Evolutionary conservation across 2,113 vertebrate species (phyloP), one percentile per base, ranked within the genome.

Genomic region (Microcebus ravelobensis): DNA sequence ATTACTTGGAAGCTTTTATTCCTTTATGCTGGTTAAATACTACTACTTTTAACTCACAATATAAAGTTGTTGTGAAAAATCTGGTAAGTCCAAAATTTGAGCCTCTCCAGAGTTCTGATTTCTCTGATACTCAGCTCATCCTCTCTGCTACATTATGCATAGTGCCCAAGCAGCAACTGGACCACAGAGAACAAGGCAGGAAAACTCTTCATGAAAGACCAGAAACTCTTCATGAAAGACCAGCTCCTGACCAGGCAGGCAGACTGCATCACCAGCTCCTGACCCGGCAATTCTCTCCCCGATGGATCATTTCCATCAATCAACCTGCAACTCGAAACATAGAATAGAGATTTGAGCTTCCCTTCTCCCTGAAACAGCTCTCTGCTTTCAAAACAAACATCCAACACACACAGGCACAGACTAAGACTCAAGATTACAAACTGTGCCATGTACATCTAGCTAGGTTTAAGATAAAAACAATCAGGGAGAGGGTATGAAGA

Each of bases 21-120:
- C 65, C 34, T 90, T 74, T 81, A 67, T 52, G 12, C 39, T 81
- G 9, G 59, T 25, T 94, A 29, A 85, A 92, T 90, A 61, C 65
- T 27, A 29, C 11, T 71, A 89, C 71, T 74, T 94, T 85, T 91
- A 96, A 67, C 73, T 80, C 48, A 92, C 31, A 86, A 90, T 14
- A 91, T 36, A 74, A 74, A 94, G 7, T 50, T 87, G 34, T 61
- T 87, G 39, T 61, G 55, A 73, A 97, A 97, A 80, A 81, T 55
- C 88, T 79, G 81, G 27, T 11, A 93, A 74, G 39, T 74, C n/a
- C 50, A 81, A 82, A 87, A 34, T 88, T 39, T 76, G 11, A 6
- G 25, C 29, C 39, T 70, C 42, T 87, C 57, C 70, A 59, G 23
- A 61, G 48, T 74, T 91, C 25, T 55, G 48, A 79, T 84, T 59